Percentiles rank a stretch among this genome's conserved stretches.
Evolutionary conservation across 2,888 invertebrate species (phyloP).

Genomic region (Nebria brevicollis): DNA sequence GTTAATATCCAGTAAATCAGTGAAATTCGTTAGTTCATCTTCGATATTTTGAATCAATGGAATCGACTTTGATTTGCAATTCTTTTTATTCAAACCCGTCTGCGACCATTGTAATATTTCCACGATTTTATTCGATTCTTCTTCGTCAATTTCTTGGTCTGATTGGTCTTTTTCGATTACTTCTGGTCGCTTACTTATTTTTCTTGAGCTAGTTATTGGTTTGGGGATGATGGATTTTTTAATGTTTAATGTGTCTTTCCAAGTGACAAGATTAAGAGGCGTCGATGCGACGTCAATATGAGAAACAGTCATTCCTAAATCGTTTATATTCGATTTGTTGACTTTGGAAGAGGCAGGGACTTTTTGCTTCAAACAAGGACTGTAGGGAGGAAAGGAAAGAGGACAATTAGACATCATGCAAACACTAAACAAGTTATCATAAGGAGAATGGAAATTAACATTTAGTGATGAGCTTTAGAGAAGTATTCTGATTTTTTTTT

Average conservation of each 20-base stretch:
- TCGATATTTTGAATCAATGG: neutral
- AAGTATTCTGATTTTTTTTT: neutral
- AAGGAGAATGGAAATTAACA: slow-evolving; percentile 56
- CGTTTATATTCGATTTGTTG: slow-evolving; percentile 60
- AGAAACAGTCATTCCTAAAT: slow-evolving; percentile 58
- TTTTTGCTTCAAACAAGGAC: slow-evolving; percentile 51
- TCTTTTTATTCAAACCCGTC: neutral
- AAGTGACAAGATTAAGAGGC: slow-evolving; percentile 53
- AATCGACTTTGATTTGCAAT: neutral
- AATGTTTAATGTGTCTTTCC: slow-evolving; percentile 53
- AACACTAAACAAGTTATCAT: slow-evolving; percentile 42
- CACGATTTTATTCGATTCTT: neutral
- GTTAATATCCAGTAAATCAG: neutral
- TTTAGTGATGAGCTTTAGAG: neutral
- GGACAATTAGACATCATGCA: slow-evolving; percentile 48
- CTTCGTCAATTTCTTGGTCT: slow-evolving; percentile 40
- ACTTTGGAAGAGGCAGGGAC: slow-evolving; percentile 55
- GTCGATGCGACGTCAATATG: slow-evolving; percentile 48
- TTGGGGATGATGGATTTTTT: neutral
- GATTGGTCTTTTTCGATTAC: slow-evolving; percentile 4
- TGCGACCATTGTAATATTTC: neutral
- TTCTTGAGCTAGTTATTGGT: neutral
- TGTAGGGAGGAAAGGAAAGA: slow-evolving; percentile 49
- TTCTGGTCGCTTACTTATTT: neutral
- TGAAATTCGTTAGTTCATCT: neutral